These are phyloP conservation scores for Apis dorsata DNA, from an alignment of 1,140 invertebrate genomes.

Conservation along the genomic window DNA sequence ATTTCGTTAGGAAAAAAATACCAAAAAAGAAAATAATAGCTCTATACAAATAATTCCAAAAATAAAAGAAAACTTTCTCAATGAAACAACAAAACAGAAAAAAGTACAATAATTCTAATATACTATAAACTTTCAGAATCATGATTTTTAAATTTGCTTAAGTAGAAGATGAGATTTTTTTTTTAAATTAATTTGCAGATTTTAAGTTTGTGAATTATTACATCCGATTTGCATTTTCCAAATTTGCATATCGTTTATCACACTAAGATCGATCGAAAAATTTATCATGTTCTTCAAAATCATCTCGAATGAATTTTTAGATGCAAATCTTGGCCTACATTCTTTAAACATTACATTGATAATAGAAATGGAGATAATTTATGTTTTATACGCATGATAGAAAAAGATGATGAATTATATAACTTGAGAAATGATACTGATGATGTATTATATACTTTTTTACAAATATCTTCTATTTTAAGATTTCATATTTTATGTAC, in stretches of 20 bases:
- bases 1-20: not conserved
- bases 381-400: not conserved
- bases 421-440: no score
- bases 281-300: conserved; percentile 55
- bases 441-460: not conserved
- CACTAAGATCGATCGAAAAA: conserved; percentile 14
- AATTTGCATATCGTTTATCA: not conserved
- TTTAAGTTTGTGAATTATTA: not conserved
- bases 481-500: no score
- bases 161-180: not conserved
- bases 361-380: conserved; percentile 54
- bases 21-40: no score
- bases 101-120: no score
- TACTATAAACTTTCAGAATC: not conserved
- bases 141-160: not conserved
- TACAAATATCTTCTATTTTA: no score
- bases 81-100: not conserved
- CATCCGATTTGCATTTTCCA: not conserved
- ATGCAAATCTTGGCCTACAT: conserved; percentile 42
- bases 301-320: conserved; percentile 16
- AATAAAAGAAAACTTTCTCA: no score
- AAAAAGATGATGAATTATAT: not conserved
- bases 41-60: no score
- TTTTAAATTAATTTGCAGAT: not conserved
- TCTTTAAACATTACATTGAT: not conserved